Evolutionary conservation across 2,888 invertebrate species (phyloP), one percentile per base, ranked within the genome.

Genomic region (Pristionchus fissidentatus): DNA sequence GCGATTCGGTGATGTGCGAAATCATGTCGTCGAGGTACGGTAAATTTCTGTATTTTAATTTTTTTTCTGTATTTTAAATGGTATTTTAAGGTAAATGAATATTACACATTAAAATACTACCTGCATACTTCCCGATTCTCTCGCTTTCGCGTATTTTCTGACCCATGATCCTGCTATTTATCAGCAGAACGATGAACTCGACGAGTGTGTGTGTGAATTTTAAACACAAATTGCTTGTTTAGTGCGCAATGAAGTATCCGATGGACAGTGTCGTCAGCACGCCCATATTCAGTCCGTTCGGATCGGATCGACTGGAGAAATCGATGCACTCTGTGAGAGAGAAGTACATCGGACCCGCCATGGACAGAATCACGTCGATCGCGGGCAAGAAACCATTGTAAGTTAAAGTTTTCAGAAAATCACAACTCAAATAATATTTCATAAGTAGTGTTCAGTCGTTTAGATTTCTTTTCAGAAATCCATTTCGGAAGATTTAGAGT

Each of bases 311-410:
- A 19, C 26, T 70, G 10, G 70, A 70, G 70, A 19, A 41, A 41
- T 41, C 43, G n/a, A 70, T 70, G 70, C 70, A 70, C n/a, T 26
- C 8, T 26, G 13, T 70, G 70, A 70, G 70, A 26, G 43, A 70
- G 70, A 41, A 43, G 26, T 70, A 43, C 26, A 3, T 70, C 10
- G 70, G 70, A n/a, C 70, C 70, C 0, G 70, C 41, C 7, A 22
- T 70, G 26, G 70, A 70, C 43, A 41, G 43, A 7, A 1, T 60
- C 1, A 13, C 13, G 29, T 10, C 10, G 60, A 13, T 70, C 1
- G n/a, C 26, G 7, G 43, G 70, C 10, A 32, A 70, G 43, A 70
- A 70, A 26, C 70, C 70, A 26, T 43, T 70, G 70, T 70, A 19
- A 22, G 26, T n/a, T n/a, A n/a, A n/a, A n/a, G n/a, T n/a, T n/a